Percentiles rank a stretch among this genome's conserved stretches.
phyloP scores from a whole-genome alignment of 2,888 invertebrate species.

The Apamea epomidion region DNA sequence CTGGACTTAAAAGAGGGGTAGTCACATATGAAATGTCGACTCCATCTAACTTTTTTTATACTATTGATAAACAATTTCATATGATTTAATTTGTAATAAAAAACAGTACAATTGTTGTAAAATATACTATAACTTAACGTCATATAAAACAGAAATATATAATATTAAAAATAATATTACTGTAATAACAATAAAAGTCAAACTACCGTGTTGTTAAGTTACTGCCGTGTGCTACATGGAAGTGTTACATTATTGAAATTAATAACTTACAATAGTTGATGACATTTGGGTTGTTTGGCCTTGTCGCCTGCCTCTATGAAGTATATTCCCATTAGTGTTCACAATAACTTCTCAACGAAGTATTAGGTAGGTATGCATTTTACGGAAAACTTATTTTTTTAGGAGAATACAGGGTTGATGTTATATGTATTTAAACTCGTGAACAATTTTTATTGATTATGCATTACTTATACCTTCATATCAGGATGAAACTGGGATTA shows the following conservation, averaged over 20 bases:
- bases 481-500: not conserved
- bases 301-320: constrained; percentile 31
- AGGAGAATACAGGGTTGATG: no score
- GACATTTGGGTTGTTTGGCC: constrained; percentile 24
- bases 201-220: constrained; percentile 11
- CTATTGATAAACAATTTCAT: not conserved
- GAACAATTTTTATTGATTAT: not conserved
- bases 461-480: no score
- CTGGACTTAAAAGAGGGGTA: no score
- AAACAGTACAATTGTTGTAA: not conserved
- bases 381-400: not conserved
- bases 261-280: constrained; percentile 29
- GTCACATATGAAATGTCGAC: not conserved
- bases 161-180: not conserved
- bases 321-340: constrained; percentile 6
- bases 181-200: constrained; percentile 12
- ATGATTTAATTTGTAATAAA: not conserved
- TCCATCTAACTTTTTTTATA: not conserved
- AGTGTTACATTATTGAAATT: constrained; percentile 33
- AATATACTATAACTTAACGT: not conserved
- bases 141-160: not conserved
- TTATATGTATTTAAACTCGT: not conserved
- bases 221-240: constrained; percentile 16
- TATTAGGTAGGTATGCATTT: not conserved
- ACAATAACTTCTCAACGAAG: not conserved